Base-by-base conservation (phyloP, 92 coral and sea anemone genomes). In the Metridium senile region DNA sequence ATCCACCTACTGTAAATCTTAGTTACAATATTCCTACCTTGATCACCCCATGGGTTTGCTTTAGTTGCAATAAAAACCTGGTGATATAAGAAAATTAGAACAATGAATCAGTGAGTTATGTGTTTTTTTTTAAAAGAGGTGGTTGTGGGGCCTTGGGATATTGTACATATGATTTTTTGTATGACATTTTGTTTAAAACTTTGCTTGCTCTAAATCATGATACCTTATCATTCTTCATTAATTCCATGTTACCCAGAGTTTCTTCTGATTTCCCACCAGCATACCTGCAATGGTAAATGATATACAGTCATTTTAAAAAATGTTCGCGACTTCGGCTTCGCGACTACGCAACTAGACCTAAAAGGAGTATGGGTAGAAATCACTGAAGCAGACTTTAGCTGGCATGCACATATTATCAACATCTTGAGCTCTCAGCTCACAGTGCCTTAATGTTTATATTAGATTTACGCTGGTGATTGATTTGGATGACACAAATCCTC, bases 241-340 rank as follows among this genome's bases (percentile, higher is more conserved):
- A 62, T 20, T 79, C 88, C 30, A 94, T 89, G 18, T 92, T 70
- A 33, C 97, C 97, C 64, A 94, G 74, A 34, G 82, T 72, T 66
- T 82, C 82, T 59, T 94, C 98, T 66, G 89, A 86, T 79, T 92
- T 92, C 29, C 97, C 93, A 66, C 65, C 78, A 11, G 70, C 73
- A 62, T 94, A 94, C 68, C 98, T 94, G 47, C 4, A 78, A 11
- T 18, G 22, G 11, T 45, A 22, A 32, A n/a, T 67, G 1, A n/a
- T 32, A 54, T 20, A 17, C 16, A 11, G 13, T 39, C 28, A 9
- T 10, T 9, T 1, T 7, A 67, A 16, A 1, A 28, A 7, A 29
- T 10, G 13, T 23, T 0, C 33, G 22, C 18, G 1, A 34, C 34
- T 63, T 63, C 16, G 28, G 13, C 26, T 62, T 0, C 32, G 23